Percentiles rank a stretch among this genome's conserved stretches.
Evolutionary conservation across 37 sponge, comb jelly and placozoan species (phyloP).

Genomic region (Beroe forskalii): DNA sequence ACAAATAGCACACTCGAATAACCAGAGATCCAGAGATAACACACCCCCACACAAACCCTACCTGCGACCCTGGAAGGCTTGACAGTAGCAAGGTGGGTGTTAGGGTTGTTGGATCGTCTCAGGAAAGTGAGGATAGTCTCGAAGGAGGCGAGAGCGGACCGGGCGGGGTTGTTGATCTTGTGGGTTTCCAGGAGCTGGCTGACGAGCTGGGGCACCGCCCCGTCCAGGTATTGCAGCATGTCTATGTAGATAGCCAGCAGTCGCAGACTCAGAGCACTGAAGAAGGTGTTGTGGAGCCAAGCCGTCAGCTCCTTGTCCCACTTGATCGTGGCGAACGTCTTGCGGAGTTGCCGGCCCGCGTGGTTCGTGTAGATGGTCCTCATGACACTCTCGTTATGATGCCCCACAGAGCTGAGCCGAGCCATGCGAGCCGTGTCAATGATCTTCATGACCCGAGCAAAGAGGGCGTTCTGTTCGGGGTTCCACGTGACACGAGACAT

Average conservation of each 20-base stretch:
- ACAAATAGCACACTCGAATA: no score
- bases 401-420: constrained; percentile 49
- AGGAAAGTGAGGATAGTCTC: constrained; percentile 49
- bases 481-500: constrained; percentile 65
- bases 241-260: constrained; percentile 61
- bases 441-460: constrained; percentile 64
- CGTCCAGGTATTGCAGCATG: constrained; percentile 47
- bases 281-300: constrained; percentile 60
- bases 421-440: constrained; percentile 61
- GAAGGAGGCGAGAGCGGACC: constrained; percentile 44
- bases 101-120: constrained; percentile 32
- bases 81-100: constrained; percentile 28
- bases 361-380: constrained; percentile 40
- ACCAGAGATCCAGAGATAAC: no score
- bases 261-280: constrained; percentile 32
- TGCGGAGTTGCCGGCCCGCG: constrained; percentile 60
- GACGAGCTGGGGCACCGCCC: constrained; percentile 23
- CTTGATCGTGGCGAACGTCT: constrained; percentile 56
- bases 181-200: constrained; percentile 10
- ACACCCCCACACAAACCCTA: no score
- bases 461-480: constrained; percentile 53
- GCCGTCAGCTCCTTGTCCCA: constrained; percentile 50
- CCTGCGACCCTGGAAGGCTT: constrained; percentile 60
- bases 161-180: constrained; percentile 60
- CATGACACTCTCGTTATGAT: constrained; percentile 59